These are phyloP conservation scores for Artibeus jamaicensis DNA, from an alignment of 2,797 vertebrate genomes.

Conservation along the genomic window DNA sequence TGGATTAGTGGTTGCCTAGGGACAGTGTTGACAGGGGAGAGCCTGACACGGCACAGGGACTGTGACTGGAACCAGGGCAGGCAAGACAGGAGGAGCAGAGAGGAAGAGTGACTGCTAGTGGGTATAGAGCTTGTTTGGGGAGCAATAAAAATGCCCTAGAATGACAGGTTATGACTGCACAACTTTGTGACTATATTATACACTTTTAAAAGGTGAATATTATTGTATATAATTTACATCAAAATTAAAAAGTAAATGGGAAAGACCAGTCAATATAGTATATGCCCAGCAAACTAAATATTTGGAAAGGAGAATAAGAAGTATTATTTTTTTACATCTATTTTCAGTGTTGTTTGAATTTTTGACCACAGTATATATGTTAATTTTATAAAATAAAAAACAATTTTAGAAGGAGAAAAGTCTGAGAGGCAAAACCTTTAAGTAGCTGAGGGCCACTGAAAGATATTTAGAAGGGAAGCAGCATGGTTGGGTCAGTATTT, in stretches of 20 bases:
- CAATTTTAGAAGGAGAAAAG: neutral
- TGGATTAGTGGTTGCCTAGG: neutral
- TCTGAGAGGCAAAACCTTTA: neutral
- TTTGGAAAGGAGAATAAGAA: neutral
- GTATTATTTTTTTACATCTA: neutral
- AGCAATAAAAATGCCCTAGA: neutral
- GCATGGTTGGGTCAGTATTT: neutral
- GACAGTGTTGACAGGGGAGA: neutral
- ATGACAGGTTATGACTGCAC: neutral
- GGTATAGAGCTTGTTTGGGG: neutral
- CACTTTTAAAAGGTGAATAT: neutral
- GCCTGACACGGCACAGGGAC: neutral
- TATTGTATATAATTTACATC: neutral
- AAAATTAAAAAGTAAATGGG: neutral
- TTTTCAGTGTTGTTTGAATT: neutral
- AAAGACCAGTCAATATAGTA: neutral
- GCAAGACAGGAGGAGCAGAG: neutral
- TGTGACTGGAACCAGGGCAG: neutral
- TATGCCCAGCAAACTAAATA: neutral
- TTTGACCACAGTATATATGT: neutral
- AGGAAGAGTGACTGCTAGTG: neutral
- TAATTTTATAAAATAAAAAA: conserved; percentile 1
- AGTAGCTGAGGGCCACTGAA: neutral
- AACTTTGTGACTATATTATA: neutral
- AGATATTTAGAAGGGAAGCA: neutral